Evolutionary conservation across 30 jellyfish, hydroid and myxozoan genomes (phyloP).

Genomic region (Rhopilema esculentum): DNA sequence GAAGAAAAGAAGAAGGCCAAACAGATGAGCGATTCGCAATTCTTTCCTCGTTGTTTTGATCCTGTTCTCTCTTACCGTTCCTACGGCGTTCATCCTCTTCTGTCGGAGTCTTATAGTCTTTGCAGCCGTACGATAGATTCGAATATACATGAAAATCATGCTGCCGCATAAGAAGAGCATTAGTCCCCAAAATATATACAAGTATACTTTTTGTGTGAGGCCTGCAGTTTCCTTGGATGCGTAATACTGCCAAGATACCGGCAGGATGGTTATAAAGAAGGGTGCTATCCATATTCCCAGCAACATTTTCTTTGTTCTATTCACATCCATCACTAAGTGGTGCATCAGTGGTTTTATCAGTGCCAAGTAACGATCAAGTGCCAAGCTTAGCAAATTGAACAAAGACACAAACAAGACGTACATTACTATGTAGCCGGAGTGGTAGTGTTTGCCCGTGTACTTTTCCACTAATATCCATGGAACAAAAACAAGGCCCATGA

Average conservation of each 20-base stretch:
- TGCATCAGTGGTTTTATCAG: conserved; percentile 83
- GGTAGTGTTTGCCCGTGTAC: conserved; percentile 13
- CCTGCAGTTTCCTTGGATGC: conserved; percentile 5
- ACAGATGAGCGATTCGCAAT: conserved; percentile 83
- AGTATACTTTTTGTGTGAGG: conserved; percentile 37
- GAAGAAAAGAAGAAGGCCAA: conserved; percentile 86
- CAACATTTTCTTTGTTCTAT: conserved; percentile 71
- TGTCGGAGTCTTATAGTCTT: conserved; percentile 67
- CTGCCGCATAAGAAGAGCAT: conserved; percentile 65
- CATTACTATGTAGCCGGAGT: conserved; percentile 43
- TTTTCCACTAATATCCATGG: conserved; percentile 61
- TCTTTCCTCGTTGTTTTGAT: conserved; percentile 73
- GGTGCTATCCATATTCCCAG: conserved; percentile 74
- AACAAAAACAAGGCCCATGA: conserved; percentile 75
- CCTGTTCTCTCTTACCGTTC: conserved; percentile 7
- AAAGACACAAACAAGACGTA: conserved; percentile 79
- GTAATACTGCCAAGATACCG: conserved; percentile 69
- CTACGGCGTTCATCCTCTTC: conserved; percentile 32
- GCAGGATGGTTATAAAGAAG: conserved; percentile 61
- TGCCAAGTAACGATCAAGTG: conserved; percentile 90
- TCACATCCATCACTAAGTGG: conserved; percentile 67
- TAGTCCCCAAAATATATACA: conserved; percentile 65
- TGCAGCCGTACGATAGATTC: conserved; percentile 72
- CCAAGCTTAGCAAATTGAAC: conserved; percentile 77
- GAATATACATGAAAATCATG: conserved; percentile 73